Conservation (phyloP, 2,113 vertebrate genomes). For the Crotophaga sulcirostris region DNA sequence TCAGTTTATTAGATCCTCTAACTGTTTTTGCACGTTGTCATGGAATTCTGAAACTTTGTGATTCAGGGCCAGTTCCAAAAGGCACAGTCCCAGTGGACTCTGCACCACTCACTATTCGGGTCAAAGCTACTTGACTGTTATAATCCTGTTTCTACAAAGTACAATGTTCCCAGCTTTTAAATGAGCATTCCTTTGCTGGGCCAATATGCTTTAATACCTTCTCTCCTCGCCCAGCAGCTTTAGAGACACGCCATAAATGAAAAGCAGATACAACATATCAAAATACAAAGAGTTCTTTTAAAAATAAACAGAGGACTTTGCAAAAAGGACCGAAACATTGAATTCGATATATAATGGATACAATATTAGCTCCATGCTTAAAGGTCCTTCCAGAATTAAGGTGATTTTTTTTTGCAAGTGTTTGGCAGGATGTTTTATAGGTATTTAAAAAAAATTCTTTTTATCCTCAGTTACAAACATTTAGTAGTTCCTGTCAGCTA, state of each 20-base stretch:
- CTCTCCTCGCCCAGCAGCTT: not conserved
- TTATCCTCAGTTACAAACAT: not conserved
- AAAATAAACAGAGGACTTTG: not conserved
- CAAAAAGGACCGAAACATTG: fast-evolving
- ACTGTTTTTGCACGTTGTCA: not conserved
- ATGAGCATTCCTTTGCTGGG: not conserved
- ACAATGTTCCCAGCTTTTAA: not conserved
- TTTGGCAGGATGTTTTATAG: not conserved
- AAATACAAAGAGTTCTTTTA: not conserved
- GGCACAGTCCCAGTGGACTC: not conserved
- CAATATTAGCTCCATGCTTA: not conserved
- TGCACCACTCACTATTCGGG: not conserved
- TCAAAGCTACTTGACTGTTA: not conserved
- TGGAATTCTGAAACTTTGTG: not conserved
- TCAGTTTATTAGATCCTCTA: not conserved
- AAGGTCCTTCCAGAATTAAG: not conserved
- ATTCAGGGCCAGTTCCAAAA: not conserved
- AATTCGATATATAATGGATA: not conserved
- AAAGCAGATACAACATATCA: not conserved
- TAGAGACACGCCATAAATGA: not conserved
- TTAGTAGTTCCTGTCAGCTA: not conserved
- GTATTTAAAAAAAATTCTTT: not conserved
- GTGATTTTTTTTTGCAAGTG: not conserved
- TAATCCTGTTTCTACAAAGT: not conserved
- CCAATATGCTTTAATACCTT: not conserved